Base-by-base conservation (phyloP, 2,113 vertebrate genomes). In the Phrynosoma platyrhinos region DNA sequence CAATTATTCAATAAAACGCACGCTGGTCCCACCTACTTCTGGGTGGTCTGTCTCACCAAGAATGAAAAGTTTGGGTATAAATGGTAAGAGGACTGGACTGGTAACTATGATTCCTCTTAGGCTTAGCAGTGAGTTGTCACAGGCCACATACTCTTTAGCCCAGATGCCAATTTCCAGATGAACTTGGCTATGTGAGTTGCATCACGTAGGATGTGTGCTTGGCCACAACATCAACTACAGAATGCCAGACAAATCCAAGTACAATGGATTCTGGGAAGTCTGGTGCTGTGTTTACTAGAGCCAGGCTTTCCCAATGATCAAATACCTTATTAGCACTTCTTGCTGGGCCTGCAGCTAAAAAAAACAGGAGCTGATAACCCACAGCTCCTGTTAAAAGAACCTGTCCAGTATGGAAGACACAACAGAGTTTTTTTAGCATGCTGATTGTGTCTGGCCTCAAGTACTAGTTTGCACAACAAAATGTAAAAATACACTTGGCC, bases 1-100 rank as follows among this genome's bases (percentile, higher is more conserved):
- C 79, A 27, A n/a, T 76, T 82, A 64, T 62, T 74, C 55, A 88
- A 30, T 78, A 72, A 75, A 83, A 77, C 40, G 83, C 62, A 23
- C 14, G 68, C 30, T 79, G 82, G 27, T 72, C 23, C 4, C 55
- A 16, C 66, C 79, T 84, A 71, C 72, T 83, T 42, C 18, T 7
- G 74, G 32, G 71, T 86, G 47, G 64, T 82, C 87, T 69, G 64
- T 82, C 81, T 69, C 20, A 40, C 27, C 66, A 47, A 40, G 2
- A 86, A 69, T 55, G 9, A 9, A 21, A 84, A 75, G 23, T 2
- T 53, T 75, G 21, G 52, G 58, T n/a, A 80, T 23, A 47, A 47
- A 42, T 47, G n/a, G 55, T 74, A 68, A n/a, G 64, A 83, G 42
- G 58, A 83, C 18, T 76, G 47, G 16, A 64, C 23, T 36, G 71